These are phyloP conservation scores for Colossoma macropomum DNA, from an alignment of 2,113 vertebrate genomes.

Conservation along the genomic window DNA sequence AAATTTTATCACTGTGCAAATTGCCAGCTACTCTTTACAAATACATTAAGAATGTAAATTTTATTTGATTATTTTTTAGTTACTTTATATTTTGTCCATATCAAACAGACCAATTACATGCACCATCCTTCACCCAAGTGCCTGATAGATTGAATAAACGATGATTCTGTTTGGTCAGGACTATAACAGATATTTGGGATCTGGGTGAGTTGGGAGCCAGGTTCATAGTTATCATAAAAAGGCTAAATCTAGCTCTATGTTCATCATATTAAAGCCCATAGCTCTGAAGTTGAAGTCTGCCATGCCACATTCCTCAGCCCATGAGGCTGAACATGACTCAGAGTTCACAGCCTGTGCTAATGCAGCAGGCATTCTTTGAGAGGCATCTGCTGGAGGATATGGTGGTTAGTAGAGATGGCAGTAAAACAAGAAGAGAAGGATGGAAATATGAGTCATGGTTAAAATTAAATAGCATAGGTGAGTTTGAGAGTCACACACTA, in stretches of 20 bases:
- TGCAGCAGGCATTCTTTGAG: slow-evolving; percentile 17
- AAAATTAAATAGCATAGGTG: slow-evolving; percentile 22
- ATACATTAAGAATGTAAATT: background rate
- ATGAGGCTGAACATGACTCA: slow-evolving; percentile 28
- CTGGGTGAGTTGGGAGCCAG: background rate
- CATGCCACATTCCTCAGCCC: slow-evolving; percentile 1
- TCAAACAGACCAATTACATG: background rate
- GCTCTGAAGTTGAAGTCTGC: background rate
- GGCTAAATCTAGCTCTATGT: background rate
- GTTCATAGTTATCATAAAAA: too few relatives aligned
- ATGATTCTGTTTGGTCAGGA: background rate
- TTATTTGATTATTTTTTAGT: background rate
- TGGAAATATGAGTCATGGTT: slow-evolving; percentile 29
- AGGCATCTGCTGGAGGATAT: slow-evolving; percentile 6
- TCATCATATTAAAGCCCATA: background rate
- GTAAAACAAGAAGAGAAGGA: slow-evolving; percentile 6
- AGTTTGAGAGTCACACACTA: background rate
- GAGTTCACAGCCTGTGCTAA: slow-evolving; percentile 13
- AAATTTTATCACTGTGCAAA: too few relatives aligned
- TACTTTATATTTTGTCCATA: background rate
- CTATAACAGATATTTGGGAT: background rate
- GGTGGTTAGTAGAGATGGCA: background rate
- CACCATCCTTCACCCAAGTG: background rate
- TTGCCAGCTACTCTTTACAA: background rate
- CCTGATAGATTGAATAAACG: background rate